Evolutionary conservation across 2,797 vertebrate genomes (phyloP).

Genomic region (Selene dorsalis): DNA sequence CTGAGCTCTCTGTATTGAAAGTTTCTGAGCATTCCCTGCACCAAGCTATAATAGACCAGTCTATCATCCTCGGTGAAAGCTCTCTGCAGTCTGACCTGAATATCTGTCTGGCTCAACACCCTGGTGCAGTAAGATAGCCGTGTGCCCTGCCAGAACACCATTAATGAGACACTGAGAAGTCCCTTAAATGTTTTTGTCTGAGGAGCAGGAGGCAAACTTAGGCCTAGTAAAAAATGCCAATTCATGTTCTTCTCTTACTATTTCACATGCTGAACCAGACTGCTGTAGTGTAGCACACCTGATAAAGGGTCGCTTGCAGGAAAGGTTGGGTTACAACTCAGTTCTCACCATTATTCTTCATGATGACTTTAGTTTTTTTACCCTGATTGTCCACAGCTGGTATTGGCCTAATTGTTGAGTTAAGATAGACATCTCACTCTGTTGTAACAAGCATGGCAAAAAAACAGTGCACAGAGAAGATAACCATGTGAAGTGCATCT

Average conservation of each 20-base stretch:
- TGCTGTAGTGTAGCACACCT: not conserved
- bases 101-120: slow-evolving; percentile 65
- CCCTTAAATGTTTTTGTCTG: slow-evolving; percentile 45
- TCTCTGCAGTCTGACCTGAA: slow-evolving; percentile 71
- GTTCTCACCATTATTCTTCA: not conserved
- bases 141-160: slow-evolving; percentile 63
- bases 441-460: slow-evolving; percentile 13
- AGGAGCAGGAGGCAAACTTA: slow-evolving; percentile 24
- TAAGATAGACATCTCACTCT: slow-evolving; percentile 6
- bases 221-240: not conserved
- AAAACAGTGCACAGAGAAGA: not conserved
- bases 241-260: not conserved
- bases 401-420: not conserved
- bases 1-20: slow-evolving; percentile 41
- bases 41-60: slow-evolving; percentile 64
- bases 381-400: not conserved
- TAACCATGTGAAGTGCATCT: slow-evolving; percentile 16
- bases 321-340: not conserved
- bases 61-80: slow-evolving; percentile 66
- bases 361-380: not conserved
- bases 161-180: slow-evolving; percentile 61
- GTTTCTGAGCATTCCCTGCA: slow-evolving; percentile 58
- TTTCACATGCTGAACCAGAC: not conserved
- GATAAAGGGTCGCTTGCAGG: not conserved
- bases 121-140: slow-evolving; percentile 64